Base-by-base conservation (phyloP, 1,140 invertebrate species). In the Drosophila nigromelanica region DNA sequence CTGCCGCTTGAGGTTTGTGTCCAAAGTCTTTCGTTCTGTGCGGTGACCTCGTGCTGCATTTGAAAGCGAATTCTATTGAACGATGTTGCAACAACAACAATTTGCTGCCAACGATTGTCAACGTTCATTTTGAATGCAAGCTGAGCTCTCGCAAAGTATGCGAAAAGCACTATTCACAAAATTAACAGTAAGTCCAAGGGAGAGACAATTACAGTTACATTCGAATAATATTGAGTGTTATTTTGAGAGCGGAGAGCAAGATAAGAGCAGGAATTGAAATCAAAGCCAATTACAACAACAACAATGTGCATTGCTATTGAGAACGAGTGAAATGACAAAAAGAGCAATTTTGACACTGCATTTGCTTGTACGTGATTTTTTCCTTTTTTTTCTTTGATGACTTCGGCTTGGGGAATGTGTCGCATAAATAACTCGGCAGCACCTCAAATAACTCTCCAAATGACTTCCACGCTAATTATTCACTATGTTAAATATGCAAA, bases 11-110 rank as follows among this genome's bases (percentile, higher is more conserved):
- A 78, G 72, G 81, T 85, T 85, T 81, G 81, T 87, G 82, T 58
- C 78, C 78, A 87, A 85, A 85, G 81, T 85, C 81, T 85, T 85
- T 85, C 70, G 78, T 83, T 83, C 68, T 78, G 43, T 56, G 62
- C 47, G 71, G 45, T 63, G 81, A 86, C 81, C 81, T 85, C 81
- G 81, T 80, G 73, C 81, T 73, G 78, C 52, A 86, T 86, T 77
- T 68, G 51, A 61, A 72, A 43, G 21, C 54, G 42, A 66, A 66
- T 61, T 50, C 40, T 37, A 69, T 51, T 42, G 27, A 52, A 54
- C 45, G 15, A 33, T 39, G 45, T 42, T 40, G 33, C 7, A 37
- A 50, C 37, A 48, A 39, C 37, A 56, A 33, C 37, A 18, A 39
- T 27, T 52, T 47, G 21, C 21, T 12, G 18, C 8, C 4, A 24